A percentile compares a stretch with the other conserved stretches of the same genome.
phyloP scores from a whole-genome alignment of 2,888 invertebrate species.

The Cepaea hortensis region DNA sequence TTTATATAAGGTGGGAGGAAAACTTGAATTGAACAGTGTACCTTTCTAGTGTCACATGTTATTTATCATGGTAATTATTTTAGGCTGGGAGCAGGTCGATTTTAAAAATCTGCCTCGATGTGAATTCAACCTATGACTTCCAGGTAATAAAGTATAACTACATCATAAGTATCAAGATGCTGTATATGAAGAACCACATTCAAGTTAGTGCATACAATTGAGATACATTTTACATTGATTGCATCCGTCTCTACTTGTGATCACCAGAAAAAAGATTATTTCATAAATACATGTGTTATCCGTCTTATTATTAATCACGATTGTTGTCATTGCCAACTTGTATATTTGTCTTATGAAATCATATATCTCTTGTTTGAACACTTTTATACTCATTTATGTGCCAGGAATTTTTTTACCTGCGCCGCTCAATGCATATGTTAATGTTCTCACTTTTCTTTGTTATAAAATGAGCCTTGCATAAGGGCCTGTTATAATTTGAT shows the following conservation, averaged over 20 bases:
- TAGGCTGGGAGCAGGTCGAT: too few relatives aligned
- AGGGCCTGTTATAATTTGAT: background rate
- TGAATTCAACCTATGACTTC: too few relatives aligned
- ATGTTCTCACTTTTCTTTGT: constrained; percentile 2
- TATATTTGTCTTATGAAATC: background rate
- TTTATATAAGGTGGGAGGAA: too few relatives aligned
- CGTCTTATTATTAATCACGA: too few relatives aligned
- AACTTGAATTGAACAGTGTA: too few relatives aligned
- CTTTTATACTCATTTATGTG: constrained; percentile 23
- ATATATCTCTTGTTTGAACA: constrained; percentile 17
- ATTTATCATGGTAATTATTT: too few relatives aligned
- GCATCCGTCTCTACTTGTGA: background rate
- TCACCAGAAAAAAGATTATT: background rate
- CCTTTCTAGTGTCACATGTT: too few relatives aligned
- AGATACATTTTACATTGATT: background rate
- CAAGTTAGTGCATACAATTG: background rate
- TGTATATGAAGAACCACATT: too few relatives aligned
- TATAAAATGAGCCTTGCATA: background rate
- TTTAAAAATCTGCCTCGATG: too few relatives aligned
- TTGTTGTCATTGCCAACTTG: background rate
- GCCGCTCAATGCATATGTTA: constrained; percentile 37
- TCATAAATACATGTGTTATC: background rate
- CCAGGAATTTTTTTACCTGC: constrained; percentile 34
- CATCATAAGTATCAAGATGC: too few relatives aligned
- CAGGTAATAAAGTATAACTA: too few relatives aligned